Evolutionary conservation across 2,888 invertebrate genomes (phyloP).

Genomic region (Drosophila bunnanda): DNA sequence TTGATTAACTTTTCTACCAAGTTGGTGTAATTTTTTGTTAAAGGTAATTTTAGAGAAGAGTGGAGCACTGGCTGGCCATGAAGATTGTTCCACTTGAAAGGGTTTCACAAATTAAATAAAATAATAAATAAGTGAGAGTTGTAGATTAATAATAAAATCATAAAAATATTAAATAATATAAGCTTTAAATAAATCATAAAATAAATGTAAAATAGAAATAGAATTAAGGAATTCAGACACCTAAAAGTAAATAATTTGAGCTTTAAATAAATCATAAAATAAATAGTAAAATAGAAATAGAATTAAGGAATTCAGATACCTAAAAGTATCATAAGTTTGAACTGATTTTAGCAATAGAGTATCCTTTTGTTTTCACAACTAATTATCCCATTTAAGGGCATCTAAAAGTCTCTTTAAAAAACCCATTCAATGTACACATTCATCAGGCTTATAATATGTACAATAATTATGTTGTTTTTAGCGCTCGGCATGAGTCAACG

Average conservation of each 20-base stretch:
- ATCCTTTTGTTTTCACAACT: background rate
- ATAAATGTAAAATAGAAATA: background rate
- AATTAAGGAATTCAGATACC: too few species aligned
- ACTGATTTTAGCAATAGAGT: too few species aligned
- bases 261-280: background rate
- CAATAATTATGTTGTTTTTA: constrained; percentile 65
- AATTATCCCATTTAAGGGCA: constrained; percentile 1
- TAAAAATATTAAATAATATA: background rate
- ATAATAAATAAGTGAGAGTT: background rate
- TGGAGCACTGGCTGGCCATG: background rate
- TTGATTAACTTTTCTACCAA: constrained; percentile 24
- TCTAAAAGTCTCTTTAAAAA: background rate
- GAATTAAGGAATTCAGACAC: too few species aligned
- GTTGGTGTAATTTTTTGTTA: constrained; percentile 5
- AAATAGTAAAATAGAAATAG: too few species aligned
- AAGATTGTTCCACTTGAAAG: constrained; percentile 12
- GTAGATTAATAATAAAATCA: background rate
- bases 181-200: background rate
- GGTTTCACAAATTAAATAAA: background rate
- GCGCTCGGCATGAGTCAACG: constrained; percentile 70
- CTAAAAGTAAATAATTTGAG: background rate
- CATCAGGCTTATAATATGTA: constrained; percentile 38
- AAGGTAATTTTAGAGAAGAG: background rate
- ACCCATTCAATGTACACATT: background rate
- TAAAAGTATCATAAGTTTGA: too few species aligned